These are phyloP conservation scores for Cydia fagiglandana DNA, from an alignment of 1,140 invertebrate genomes.

Conservation along the genomic window DNA sequence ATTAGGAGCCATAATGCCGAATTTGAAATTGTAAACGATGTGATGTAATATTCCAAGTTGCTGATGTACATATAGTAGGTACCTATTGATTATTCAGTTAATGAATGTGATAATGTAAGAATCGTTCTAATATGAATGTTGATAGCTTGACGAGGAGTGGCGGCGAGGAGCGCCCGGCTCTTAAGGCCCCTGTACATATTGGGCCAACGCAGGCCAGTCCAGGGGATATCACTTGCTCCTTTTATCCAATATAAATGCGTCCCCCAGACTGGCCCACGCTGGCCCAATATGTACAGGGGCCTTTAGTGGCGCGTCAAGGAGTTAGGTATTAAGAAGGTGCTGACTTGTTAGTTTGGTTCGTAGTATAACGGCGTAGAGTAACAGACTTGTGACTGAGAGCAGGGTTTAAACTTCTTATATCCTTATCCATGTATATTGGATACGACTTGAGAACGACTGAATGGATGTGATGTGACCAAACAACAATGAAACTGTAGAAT, in stretches of 20 bases:
- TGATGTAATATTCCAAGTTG: constrained; percentile 68
- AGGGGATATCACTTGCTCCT: too few relatives aligned
- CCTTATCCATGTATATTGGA: not conserved
- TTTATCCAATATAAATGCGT: too few relatives aligned
- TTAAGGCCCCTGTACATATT: too few relatives aligned
- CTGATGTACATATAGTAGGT: constrained; percentile 61
- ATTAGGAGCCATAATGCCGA: constrained; percentile 74
- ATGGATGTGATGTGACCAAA: constrained; percentile 47
- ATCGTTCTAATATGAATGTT: constrained; percentile 53
- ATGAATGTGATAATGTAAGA: constrained; percentile 73
- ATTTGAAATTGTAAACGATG: constrained; percentile 68
- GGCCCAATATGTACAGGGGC: too few relatives aligned
- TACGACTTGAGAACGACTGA: not conserved
- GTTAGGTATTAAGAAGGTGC: constrained; percentile 69
- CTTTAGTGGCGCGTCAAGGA: constrained; percentile 46
- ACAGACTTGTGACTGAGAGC: constrained; percentile 58
- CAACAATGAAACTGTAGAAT: constrained; percentile 42
- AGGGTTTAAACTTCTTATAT: constrained; percentile 35
- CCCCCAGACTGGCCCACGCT: too few relatives aligned
- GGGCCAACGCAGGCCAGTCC: too few relatives aligned
- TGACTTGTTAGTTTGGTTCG: constrained; percentile 57
- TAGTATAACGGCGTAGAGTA: constrained; percentile 42
- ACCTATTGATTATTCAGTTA: constrained; percentile 68
- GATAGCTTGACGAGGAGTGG: constrained; percentile 64
- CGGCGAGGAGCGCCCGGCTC: constrained; percentile 37